These are phyloP conservation scores for Halictus quadricinctus DNA, from an alignment of 2,888 invertebrate species.

Conservation along the genomic window DNA sequence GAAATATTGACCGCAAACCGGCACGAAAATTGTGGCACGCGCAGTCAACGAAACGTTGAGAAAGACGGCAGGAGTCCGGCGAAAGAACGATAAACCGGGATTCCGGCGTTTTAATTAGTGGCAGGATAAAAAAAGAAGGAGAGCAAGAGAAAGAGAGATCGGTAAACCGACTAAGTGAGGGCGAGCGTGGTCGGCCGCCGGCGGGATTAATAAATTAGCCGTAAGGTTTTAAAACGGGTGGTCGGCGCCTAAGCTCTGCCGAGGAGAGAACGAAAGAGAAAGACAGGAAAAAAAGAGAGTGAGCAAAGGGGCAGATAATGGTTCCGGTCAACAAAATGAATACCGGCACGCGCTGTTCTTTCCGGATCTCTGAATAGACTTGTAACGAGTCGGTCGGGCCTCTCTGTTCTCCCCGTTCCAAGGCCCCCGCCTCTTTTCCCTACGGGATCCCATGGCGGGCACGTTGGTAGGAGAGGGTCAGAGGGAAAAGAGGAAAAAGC, in stretches of 20 bases:
- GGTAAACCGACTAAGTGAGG: slow-evolving; percentile 59
- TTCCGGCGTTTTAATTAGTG: slow-evolving; percentile 66
- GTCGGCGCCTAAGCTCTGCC: slow-evolving; percentile 56
- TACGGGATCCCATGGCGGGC: slow-evolving; percentile 55
- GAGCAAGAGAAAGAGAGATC: neutral
- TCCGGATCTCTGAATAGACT: slow-evolving; percentile 82
- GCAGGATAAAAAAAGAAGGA: slow-evolving; percentile 50
- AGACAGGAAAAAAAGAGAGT: slow-evolving; percentile 42
- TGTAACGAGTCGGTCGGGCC: slow-evolving; percentile 80
- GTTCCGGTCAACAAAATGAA: slow-evolving; percentile 81
- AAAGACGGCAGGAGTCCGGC: neutral
- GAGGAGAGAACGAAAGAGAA: slow-evolving; percentile 46
- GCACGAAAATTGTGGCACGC: neutral
- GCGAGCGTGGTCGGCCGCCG: slow-evolving; percentile 56
- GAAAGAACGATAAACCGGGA: slow-evolving; percentile 25
- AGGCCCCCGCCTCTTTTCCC: slow-evolving; percentile 44
- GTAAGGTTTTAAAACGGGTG: slow-evolving; percentile 75
- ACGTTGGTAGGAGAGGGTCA: slow-evolving; percentile 61
- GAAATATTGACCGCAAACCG: neutral
- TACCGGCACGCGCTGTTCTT: slow-evolving; percentile 80
- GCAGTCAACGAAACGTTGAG: slow-evolving; percentile 2
- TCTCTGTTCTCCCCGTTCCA: slow-evolving; percentile 60
- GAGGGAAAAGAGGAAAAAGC: slow-evolving; percentile 69
- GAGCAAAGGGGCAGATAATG: slow-evolving; percentile 73
- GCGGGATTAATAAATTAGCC: slow-evolving; percentile 78